Evolutionary conservation across 1,140 invertebrate species (phyloP), one percentile per base, ranked within the genome.

Genomic region (Hyles euphorbiae): DNA sequence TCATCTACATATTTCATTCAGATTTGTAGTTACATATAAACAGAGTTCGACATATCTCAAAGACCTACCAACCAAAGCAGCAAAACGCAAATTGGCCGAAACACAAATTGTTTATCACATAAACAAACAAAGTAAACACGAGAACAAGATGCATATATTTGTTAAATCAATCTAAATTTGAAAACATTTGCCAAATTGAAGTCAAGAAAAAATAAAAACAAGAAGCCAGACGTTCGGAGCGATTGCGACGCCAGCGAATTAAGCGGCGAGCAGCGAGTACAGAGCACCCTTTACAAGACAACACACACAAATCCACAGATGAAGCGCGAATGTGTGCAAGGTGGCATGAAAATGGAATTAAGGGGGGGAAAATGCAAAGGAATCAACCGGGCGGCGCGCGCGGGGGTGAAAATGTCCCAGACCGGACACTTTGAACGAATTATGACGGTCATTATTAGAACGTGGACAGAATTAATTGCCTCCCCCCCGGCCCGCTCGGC

Each of bases 371-470:
- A 79, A 86, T 87, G 84, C 81, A 87, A 87, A 87, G 83, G 84
- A 87, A 87, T 86, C 79, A 74, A 72, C 66, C 70, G 68, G 63
- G 53, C 63, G 65, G 56, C 50, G 58, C 11, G 65, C 53, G 66
- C 65, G 71, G 75, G 74, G 81, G 79, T 69, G 68, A 80, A 78
- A 84, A 76, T 78, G 80, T 84, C 83, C 84, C 84, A 75, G 83
- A 86, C 87, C 89, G 89, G 89, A 90, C 89, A 90, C 87, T 90
- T 90, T 89, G 87, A 89, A 89, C 89, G 87, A 90, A 89, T 90
- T 90, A 90, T 90, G 89, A 90, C 84, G 85, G 89, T 89, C 87
- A 90, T 90, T 90, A 90, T 90, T 89, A 90, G 87, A 88, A 89
- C 89, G 87, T 90, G 87, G 87, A 88, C 87, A 88, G 87, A 90